Evolutionary conservation across 2,888 invertebrate genomes (phyloP).

Genomic region (Lasiommata megera): DNA sequence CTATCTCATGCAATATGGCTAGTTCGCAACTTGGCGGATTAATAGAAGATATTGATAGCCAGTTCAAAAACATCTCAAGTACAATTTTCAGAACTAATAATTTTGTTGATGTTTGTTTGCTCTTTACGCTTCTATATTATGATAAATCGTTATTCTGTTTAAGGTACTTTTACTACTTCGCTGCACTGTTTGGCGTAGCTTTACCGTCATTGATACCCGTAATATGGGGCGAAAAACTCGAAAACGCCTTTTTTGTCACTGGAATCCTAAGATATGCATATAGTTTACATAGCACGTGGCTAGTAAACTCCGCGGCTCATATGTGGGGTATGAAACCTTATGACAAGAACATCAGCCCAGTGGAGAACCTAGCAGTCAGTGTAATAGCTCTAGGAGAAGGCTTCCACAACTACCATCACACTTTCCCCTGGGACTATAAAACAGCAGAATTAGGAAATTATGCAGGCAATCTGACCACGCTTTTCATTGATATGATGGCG

Average conservation of each 20-base stretch:
- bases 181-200: conserved; percentile 87
- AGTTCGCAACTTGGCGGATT: too few species aligned
- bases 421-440: conserved; percentile 92
- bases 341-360: conserved; percentile 88
- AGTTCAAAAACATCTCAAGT: too few species aligned
- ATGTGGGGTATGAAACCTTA: conserved; percentile 87
- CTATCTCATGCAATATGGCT: too few species aligned
- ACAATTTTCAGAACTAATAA: too few species aligned
- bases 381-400: conserved; percentile 90
- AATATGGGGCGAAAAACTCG: conserved; percentile 87
- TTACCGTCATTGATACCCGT: conserved; percentile 88
- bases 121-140: background rate
- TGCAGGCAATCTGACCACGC: conserved; percentile 85
- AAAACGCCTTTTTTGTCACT: conserved; percentile 84
- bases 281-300: conserved; percentile 92
- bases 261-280: conserved; percentile 88
- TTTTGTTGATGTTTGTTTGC: too few species aligned
- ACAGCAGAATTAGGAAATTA: conserved; percentile 88
- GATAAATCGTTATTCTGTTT: conserved; percentile 38
- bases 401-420: conserved; percentile 87
- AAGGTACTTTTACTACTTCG: conserved; percentile 87
- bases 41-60: too few species aligned
- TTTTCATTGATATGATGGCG: conserved; percentile 85
- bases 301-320: conserved; percentile 94
- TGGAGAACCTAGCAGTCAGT: conserved; percentile 88